phyloP scores from a whole-genome alignment of 1,140 invertebrate species.

The Cylas formicarius region DNA sequence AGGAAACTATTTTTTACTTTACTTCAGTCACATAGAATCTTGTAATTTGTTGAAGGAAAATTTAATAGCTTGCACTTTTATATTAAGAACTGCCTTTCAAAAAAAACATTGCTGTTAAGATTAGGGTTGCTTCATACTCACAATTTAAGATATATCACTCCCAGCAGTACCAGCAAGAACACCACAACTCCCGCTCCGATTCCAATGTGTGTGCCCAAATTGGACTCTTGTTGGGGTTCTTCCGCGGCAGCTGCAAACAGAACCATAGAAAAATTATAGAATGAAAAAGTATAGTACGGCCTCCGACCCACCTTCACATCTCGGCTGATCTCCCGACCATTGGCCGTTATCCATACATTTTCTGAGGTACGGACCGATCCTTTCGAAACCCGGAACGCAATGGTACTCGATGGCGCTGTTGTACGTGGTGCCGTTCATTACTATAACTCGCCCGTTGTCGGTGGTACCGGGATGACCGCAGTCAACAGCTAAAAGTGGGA shows the following conservation, averaged over 20 bases:
- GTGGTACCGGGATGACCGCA: constrained; percentile 71
- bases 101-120: no score
- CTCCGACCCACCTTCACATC: constrained; percentile 54
- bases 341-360: constrained; percentile 74
- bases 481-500: constrained; percentile 60
- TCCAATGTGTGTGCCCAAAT: constrained; percentile 69
- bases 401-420: constrained; percentile 79
- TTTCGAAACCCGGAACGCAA: constrained; percentile 76
- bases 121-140: constrained; percentile 47
- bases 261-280: neutral
- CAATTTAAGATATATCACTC: constrained; percentile 68
- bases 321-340: constrained; percentile 78
- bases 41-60: no score
- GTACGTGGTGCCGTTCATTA: constrained; percentile 78
- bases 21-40: no score
- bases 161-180: constrained; percentile 65
- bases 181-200: constrained; percentile 71
- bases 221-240: constrained; percentile 60
- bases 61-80: no score
- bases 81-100: no score
- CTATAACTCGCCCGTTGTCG: constrained; percentile 78
- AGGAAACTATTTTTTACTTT: no score
- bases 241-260: constrained; percentile 48
- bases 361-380: constrained; percentile 70
- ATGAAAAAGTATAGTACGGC: constrained; percentile 4